Base-by-base conservation (phyloP, 1,140 invertebrate genomes). In the Cydia pomonella region DNA sequence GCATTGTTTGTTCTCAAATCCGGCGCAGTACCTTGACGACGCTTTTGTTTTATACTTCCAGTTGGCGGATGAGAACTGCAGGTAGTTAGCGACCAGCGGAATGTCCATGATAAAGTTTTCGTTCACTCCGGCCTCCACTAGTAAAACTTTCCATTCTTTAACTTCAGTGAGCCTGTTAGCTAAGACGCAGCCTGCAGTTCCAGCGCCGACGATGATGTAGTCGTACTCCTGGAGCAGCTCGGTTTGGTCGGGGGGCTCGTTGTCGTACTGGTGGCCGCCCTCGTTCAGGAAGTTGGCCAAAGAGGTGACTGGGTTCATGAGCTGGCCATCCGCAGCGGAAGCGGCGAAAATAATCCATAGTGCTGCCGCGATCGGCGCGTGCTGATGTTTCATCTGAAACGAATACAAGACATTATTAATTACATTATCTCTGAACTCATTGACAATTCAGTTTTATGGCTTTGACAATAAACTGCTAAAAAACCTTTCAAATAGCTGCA, bases 21-120 rank as follows among this genome's bases (percentile, higher is more conserved):
- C 94, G 16, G 92, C 89, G 75, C 94, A 94, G 75, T 93, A 94
- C 73, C 87, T 93, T 12, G 92, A 87, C 2, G 94, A 95, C 0
- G 94, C 94, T 80, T 94, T 88, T 3, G 94, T 95, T 88, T 93
- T 94, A 75, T 95, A 95, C 71, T 89, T 93, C 94, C 95, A 95
- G 79, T 95, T 95, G 9, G 93, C 92, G 3, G 86, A 82, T 2
- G 82, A 95, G 74, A 94, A 94, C 83, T 96, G 95, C 0, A 96
- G 81, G 76, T 94, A 94, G 77, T 94, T 94, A 0, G 95, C 95
- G 10, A 96, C 75, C 2, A 96, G 78, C 0, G 96, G 96, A 3
- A 96, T 93, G 77, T 96, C 96, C 16, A 95, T 96, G 1, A 96
- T 80, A 74, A 94, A 94, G 27, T 94, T 95, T 87, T 97, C 96